A percentile compares a stretch with the other conserved stretches of the same genome.
Evolutionary conservation across 2,797 vertebrate genomes (phyloP).

Genomic region (Molothrus aeneus): DNA sequence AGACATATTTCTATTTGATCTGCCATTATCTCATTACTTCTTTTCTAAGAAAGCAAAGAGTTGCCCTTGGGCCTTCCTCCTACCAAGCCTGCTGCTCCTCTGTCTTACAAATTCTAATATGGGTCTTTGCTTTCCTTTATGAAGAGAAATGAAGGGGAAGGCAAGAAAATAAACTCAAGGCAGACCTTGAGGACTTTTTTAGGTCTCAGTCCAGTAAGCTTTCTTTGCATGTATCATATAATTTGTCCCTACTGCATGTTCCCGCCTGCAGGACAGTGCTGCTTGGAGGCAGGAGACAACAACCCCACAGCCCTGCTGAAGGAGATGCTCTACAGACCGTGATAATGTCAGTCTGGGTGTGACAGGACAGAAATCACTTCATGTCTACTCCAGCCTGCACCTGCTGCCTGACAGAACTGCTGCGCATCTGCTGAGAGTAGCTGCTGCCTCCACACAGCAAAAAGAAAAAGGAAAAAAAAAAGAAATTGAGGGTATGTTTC

Average conservation of each 20-base stretch:
- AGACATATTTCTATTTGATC: background rate
- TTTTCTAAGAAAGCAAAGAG: background rate
- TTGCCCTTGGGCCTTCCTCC: background rate
- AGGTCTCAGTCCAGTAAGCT: background rate
- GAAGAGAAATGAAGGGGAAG: background rate
- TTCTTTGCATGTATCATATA: fast-evolving
- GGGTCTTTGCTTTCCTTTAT: background rate
- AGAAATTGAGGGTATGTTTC: background rate
- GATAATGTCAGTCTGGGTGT: background rate
- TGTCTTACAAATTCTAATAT: background rate
- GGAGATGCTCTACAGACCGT: background rate
- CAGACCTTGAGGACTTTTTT: background rate
- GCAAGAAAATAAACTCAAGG: background rate
- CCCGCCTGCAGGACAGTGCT: fast-evolving
- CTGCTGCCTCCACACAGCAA: background rate
- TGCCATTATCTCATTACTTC: background rate
- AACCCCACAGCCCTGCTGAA: background rate
- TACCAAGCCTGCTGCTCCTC: background rate
- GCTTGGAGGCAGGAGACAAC: background rate
- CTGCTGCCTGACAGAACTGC: background rate
- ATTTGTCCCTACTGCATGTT: background rate
- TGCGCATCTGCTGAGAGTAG: fast-evolving
- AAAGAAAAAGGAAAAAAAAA: background rate
- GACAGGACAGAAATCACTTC: background rate
- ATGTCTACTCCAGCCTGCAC: background rate